These are phyloP conservation scores for Orientallactaga sibirica DNA, from an alignment of 2,797 vertebrate species.

Conservation along the genomic window DNA sequence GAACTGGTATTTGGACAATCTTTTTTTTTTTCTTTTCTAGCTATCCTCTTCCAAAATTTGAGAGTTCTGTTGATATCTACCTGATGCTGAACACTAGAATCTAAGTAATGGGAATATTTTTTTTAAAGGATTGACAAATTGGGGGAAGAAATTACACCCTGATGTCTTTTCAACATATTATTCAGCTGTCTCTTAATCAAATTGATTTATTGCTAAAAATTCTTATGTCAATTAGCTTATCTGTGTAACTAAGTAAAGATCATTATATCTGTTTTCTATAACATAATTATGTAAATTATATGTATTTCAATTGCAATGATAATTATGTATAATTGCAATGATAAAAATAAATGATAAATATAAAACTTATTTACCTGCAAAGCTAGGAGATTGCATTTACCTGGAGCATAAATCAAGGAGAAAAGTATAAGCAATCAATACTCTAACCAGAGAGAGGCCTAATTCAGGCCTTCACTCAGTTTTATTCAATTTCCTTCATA, in stretches of 20 bases:
- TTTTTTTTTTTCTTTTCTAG: not conserved
- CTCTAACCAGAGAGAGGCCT: not conserved
- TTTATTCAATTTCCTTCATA: not conserved
- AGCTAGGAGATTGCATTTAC: not conserved
- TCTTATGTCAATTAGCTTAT: constrained; percentile 2
- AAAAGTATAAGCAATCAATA: not conserved
- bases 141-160: not conserved
- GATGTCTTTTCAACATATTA: not conserved
- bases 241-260: constrained; percentile 19
- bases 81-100: not conserved
- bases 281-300: not conserved
- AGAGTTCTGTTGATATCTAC: not conserved
- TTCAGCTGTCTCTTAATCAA: not conserved
- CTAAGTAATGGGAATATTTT: not conserved
- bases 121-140: not conserved
- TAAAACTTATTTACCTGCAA: not conserved
- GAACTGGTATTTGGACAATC: not conserved
- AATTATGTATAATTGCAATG: not conserved
- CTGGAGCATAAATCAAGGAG: not conserved
- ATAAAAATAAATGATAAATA: constrained; percentile 48
- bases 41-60: not conserved
- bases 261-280: constrained; percentile 12
- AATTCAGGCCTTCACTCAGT: not conserved
- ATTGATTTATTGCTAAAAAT: constrained; percentile 6
- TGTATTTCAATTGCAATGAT: not conserved